phyloP scores from a whole-genome alignment of 2,797 vertebrate genomes.

The Labeo calbasu region DNA sequence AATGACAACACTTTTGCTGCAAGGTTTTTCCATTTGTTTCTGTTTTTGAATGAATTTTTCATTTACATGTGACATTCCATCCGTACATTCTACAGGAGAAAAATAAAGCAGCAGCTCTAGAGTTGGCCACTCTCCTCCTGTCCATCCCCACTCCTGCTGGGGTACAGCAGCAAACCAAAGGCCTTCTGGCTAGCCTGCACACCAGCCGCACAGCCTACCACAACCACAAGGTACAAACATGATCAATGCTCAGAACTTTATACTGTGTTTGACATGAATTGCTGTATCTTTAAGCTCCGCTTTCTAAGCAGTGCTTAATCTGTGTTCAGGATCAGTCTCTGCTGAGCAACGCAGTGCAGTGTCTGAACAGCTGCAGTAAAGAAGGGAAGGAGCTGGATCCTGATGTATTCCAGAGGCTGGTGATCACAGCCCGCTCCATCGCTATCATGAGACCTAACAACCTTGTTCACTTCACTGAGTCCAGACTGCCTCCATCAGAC shows the following conservation, averaged over 20 bases:
- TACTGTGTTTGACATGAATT: background rate
- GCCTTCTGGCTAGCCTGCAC: slow-evolving; percentile 95
- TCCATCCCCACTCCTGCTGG: slow-evolving; percentile 95
- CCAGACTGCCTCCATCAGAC: slow-evolving; percentile 84
- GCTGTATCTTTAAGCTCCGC: background rate
- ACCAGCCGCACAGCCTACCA: slow-evolving; percentile 96
- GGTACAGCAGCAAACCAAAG: slow-evolving; percentile 97
- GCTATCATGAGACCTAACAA: slow-evolving; percentile 98
- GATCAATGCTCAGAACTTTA: background rate
- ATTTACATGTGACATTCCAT: background rate
- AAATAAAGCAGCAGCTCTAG: slow-evolving; percentile 90
- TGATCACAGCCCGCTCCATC: slow-evolving; percentile 96
- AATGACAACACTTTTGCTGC: background rate
- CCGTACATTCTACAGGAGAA: slow-evolving; percentile 82
- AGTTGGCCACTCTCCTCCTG: slow-evolving; percentile 91
- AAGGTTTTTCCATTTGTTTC: background rate
- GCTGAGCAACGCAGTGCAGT: slow-evolving; percentile 95
- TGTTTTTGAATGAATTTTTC: background rate
- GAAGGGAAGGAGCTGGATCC: slow-evolving; percentile 95
- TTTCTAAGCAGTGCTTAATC: background rate
- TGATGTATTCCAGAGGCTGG: slow-evolving; percentile 95
- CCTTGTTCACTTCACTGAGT: slow-evolving; percentile 96
- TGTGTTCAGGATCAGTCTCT: slow-evolving; percentile 90
- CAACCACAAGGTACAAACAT: slow-evolving; percentile 91
- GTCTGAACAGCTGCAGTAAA: slow-evolving; percentile 87